Base-by-base conservation (phyloP, 2,797 vertebrate genomes). In the Cephalopachus bancanus region DNA sequence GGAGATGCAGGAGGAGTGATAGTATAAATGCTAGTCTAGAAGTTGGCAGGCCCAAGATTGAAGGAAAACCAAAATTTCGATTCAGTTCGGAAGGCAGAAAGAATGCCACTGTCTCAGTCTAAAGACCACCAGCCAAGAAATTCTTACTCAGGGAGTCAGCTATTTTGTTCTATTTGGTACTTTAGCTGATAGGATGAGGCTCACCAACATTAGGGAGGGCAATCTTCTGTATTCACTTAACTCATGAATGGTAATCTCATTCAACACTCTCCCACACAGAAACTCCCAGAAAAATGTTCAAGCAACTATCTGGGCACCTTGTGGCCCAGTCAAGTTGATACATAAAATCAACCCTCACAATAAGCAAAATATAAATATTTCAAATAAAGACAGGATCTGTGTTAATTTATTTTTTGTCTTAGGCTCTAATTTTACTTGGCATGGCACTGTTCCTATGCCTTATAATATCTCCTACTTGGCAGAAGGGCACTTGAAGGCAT, bases 21-120 rank as follows among this genome's bases (percentile, higher is more conserved):
- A 1, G n/a, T 10, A 5, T 19, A 12, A 2, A 0, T n/a, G 49
- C 30, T 17, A 24, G 3, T 1, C 4, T n/a, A n/a, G 51, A 60
- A 20, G 14, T 53, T 28, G 14, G 7, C 30, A 71, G 33, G 19
- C 16, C 57, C 9, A 12, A 51, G 26, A 24, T 7, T 0, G 15
- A 76, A 0, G 20, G 24, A 26, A 3, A 33, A 28, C 30, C 59
- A 33, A 6, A 24, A 53, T 62, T 71, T 26, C 22, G 12, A 33
- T 7, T 37, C 16, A 12, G 44, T 11, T 30, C 8, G 5, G 44
- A 72, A 89, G n/a, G 44, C 44, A 30, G 22, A 15, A 20, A 57
- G 44, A 30, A 57, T 44, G 12, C 33, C 5, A 10, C 11, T 14
- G 10, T 30, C 10, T 14, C 51, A 60, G 7, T n/a, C n/a, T 12